Evolutionary conservation across 1,140 invertebrate species (phyloP).

Genomic region (Copidosoma floridanum): DNA sequence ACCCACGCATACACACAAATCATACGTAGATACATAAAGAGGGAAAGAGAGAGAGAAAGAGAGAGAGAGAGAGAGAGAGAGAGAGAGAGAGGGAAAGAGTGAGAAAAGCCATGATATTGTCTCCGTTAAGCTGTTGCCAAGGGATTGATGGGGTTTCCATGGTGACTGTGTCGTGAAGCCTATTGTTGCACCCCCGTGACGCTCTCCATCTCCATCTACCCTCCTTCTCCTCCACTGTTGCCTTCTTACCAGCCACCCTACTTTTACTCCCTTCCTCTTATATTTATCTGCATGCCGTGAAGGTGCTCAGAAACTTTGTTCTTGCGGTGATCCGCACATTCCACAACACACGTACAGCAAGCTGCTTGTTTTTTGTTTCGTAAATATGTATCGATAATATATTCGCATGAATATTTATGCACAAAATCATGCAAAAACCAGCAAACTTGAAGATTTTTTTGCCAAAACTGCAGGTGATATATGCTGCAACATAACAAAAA

Average conservation of each 20-base stretch:
- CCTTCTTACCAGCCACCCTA: too few species aligned
- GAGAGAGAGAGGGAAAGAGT: background rate
- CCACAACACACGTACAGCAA: too few species aligned
- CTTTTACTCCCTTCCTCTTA: slow-evolving; percentile 28
- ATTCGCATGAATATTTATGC: too few species aligned
- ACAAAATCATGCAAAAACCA: too few species aligned
- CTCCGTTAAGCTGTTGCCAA: slow-evolving; percentile 59
- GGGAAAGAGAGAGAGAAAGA: background rate
- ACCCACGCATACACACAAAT: background rate
- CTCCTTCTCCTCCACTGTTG: background rate
- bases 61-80: background rate
- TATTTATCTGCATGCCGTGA: slow-evolving; percentile 54
- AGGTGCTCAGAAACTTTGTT: slow-evolving; percentile 38
- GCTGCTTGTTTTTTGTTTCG: too few species aligned
- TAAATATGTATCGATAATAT: too few species aligned
- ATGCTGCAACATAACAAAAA: too few species aligned
- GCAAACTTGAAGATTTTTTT: too few species aligned
- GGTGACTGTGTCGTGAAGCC: slow-evolving; percentile 47
- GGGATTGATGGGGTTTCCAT: slow-evolving; percentile 57
- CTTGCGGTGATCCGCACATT: too few species aligned
- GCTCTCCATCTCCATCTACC: slow-evolving; percentile 24
- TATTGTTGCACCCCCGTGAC: slow-evolving; percentile 53
- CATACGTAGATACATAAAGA: background rate
- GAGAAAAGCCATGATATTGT: slow-evolving; percentile 42
- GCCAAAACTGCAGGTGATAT: too few species aligned